Conservation (phyloP, 2,113 vertebrate species). For the Narcine bancroftii region DNA sequence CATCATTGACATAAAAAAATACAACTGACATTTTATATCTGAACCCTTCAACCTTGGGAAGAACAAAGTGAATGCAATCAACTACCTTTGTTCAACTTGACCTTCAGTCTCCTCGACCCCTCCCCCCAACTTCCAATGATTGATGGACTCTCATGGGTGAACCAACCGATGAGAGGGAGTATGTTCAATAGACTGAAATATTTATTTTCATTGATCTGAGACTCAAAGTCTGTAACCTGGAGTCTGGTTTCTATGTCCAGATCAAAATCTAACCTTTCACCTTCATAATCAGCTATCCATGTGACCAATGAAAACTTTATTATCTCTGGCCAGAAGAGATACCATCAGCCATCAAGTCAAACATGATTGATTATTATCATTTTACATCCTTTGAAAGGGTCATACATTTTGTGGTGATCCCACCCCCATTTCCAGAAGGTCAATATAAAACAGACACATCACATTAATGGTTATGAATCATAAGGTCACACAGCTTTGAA, state of each 20-base stretch:
- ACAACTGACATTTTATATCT: no score
- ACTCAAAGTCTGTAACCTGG: background rate
- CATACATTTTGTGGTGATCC: background rate
- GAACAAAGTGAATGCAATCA: no score
- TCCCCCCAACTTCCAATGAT: background rate
- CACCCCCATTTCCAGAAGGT: background rate
- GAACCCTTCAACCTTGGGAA: no score
- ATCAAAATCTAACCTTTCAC: background rate
- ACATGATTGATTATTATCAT: background rate
- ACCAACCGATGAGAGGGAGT: background rate
- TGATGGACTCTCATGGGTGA: background rate
- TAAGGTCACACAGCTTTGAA: conserved; percentile 5
- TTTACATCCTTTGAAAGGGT: background rate
- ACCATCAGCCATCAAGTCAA: no score
- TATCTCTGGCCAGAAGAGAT: background rate
- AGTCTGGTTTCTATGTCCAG: background rate
- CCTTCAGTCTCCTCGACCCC: background rate
- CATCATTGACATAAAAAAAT: no score
- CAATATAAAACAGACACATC: background rate
- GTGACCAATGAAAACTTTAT: background rate
- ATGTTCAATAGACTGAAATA: background rate
- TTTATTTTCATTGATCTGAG: background rate
- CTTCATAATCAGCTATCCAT: background rate
- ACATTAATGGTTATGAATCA: background rate
- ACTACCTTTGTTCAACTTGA: background rate